Evolutionary conservation across 37 sponge, comb jelly and placozoan species (phyloP).

Genomic region (Ephydatia muelleri): DNA sequence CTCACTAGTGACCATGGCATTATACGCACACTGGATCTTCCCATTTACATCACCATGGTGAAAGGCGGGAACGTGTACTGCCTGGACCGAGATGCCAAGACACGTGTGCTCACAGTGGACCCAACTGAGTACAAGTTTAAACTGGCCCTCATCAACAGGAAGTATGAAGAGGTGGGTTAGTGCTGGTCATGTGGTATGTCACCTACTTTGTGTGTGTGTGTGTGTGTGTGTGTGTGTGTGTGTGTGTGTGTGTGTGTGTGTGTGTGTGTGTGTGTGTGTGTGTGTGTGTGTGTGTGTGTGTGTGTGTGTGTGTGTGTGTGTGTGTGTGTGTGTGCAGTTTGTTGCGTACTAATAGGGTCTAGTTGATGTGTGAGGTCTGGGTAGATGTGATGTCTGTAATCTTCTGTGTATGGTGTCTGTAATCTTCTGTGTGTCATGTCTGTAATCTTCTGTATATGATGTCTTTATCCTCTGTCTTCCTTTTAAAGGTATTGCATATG

Average conservation of each 20-base stretch:
- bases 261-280: neutral
- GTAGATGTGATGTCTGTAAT: neutral
- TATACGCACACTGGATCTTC: slow-evolving; percentile 95
- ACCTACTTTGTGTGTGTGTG: neutral
- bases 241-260: too few species aligned
- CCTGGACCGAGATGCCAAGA: slow-evolving; percentile 89
- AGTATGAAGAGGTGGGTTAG: slow-evolving; percentile 90
- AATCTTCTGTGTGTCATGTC: neutral
- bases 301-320: neutral
- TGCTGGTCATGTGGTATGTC: neutral
- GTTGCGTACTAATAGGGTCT: neutral
- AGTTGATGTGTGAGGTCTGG: neutral
- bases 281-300: neutral
- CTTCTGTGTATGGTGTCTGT: neutral
- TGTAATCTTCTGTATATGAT: neutral
- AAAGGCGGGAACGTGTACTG: slow-evolving; percentile 93
- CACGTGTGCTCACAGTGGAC: slow-evolving; percentile 86
- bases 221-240: neutral
- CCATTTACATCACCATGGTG: slow-evolving; percentile 93
- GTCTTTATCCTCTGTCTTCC: slow-evolving; percentile 4
- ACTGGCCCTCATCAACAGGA: slow-evolving; percentile 91
- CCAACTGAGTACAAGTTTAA: slow-evolving; percentile 97
- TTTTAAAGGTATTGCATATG: slow-evolving; percentile 92
- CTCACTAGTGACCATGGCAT: slow-evolving; percentile 89
- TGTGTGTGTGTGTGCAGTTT: too few species aligned